These are phyloP conservation scores for Phania funesta DNA, from an alignment of 2,888 invertebrate species.

Conservation along the genomic window DNA sequence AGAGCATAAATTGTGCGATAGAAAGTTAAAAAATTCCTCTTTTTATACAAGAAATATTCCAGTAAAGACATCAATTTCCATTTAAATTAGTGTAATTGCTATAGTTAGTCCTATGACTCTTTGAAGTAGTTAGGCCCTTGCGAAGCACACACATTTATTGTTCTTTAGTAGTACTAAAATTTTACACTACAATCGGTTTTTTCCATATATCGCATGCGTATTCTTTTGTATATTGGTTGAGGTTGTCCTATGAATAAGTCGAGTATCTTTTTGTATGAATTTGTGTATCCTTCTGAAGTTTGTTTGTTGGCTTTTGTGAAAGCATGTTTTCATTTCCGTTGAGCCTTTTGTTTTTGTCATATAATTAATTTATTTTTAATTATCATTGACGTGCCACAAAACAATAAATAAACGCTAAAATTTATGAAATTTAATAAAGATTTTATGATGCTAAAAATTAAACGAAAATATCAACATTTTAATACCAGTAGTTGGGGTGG, in stretches of 20 bases:
- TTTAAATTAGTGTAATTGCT: too few relatives aligned
- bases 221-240: neutral
- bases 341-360: conserved; percentile 52
- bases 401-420: conserved; percentile 76
- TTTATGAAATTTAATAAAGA: conserved; percentile 71
- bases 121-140: too few relatives aligned
- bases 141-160: too few relatives aligned
- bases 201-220: neutral
- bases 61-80: too few relatives aligned
- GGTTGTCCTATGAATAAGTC: neutral
- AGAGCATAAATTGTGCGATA: too few relatives aligned
- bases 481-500: too few relatives aligned
- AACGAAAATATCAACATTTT: conserved; percentile 6
- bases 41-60: too few relatives aligned
- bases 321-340: conserved; percentile 33
- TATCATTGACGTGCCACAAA: conserved; percentile 77
- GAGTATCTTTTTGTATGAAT: neutral
- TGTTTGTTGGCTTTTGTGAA: neutral
- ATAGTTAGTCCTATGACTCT: too few relatives aligned
- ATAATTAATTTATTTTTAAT: conserved; percentile 77
- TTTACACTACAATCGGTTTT: too few relatives aligned
- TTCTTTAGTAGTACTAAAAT: too few relatives aligned
- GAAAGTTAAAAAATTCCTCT: too few relatives aligned
- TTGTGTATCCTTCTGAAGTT: neutral
- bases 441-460: conserved; percentile 63